Percentiles rank a stretch among this genome's conserved stretches.
These are phyloP conservation scores for Panthera uncia DNA, from an alignment of 2,113 vertebrate species.

Conservation along the genomic window DNA sequence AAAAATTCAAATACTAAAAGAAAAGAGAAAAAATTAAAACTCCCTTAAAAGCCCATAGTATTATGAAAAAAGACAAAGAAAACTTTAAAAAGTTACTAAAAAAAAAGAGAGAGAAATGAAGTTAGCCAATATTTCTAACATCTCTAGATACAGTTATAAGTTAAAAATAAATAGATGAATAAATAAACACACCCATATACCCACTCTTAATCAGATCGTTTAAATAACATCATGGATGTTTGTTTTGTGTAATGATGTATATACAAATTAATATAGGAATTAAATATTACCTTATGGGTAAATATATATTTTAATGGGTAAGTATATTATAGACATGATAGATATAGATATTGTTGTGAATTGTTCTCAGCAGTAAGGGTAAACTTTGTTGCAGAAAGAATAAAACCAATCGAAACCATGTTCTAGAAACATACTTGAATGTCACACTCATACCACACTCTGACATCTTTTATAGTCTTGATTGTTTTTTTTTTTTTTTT, in stretches of 20 bases:
- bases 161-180: not conserved
- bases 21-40: not conserved
- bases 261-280: not conserved
- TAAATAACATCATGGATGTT: not conserved
- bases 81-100: not conserved
- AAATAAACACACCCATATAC: not conserved
- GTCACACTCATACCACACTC: not conserved
- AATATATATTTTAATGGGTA: not conserved
- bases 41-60: not conserved
- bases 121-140: not conserved
- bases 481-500: not conserved
- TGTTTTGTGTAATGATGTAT: not conserved
- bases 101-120: not conserved
- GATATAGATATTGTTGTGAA: not conserved
- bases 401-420: conserved; percentile 1
- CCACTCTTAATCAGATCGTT: not conserved
- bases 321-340: not conserved
- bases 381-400: not conserved
- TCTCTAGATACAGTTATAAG: not conserved
- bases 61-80: not conserved
- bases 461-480: not conserved
- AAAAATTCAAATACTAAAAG: not conserved
- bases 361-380: not conserved
- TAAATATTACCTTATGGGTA: not conserved
- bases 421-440: not conserved